Percentiles rank a stretch among this genome's conserved stretches.
Conservation (phyloP, 2,797 vertebrate genomes). For the Schizothorax lantsangensis region DNA sequence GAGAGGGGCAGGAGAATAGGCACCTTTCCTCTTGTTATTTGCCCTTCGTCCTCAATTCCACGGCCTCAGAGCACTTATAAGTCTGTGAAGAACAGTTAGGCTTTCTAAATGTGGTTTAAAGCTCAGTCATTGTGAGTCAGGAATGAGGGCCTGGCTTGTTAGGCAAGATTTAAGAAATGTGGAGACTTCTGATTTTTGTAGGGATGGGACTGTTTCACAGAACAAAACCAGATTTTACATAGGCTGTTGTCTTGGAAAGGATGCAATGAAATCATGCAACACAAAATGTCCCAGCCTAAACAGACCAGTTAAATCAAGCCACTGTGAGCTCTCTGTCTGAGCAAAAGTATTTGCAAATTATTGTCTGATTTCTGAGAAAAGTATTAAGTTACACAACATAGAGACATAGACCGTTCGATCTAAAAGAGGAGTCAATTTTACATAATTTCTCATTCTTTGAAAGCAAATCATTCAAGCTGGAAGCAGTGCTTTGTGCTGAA, state of each 20-base stretch:
- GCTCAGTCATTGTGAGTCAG: slow-evolving; percentile 52
- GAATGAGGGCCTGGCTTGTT: slow-evolving; percentile 49
- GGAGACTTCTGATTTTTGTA: slow-evolving; percentile 33
- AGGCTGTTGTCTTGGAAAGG: slow-evolving; percentile 56
- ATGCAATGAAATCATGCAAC: slow-evolving; percentile 48
- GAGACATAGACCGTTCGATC: not conserved
- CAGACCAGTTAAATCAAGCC: not conserved
- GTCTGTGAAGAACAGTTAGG: not conserved
- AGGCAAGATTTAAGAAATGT: slow-evolving; percentile 42
- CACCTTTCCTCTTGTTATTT: slow-evolving; percentile 1
- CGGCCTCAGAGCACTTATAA: slow-evolving; percentile 22
- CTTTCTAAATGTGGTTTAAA: slow-evolving; percentile 39
- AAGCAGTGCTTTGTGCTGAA: slow-evolving; percentile 60
- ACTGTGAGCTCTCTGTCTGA: slow-evolving; percentile 3
- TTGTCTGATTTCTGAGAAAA: slow-evolving; percentile 12
- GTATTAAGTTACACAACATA: slow-evolving; percentile 11
- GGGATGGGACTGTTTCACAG: slow-evolving; percentile 9
- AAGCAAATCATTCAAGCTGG: not conserved
- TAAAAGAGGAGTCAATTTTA: not conserved
- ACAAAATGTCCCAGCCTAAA: slow-evolving; percentile 44
- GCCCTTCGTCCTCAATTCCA: not conserved
- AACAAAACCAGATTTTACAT: slow-evolving; percentile 57
- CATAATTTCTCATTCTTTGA: not conserved
- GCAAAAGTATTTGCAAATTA: slow-evolving; percentile 8
- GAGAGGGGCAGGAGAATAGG: slow-evolving; percentile 26